These are phyloP conservation scores for Harpagoxenus sublaevis DNA, from an alignment of 2,888 invertebrate species.

Conservation along the genomic window DNA sequence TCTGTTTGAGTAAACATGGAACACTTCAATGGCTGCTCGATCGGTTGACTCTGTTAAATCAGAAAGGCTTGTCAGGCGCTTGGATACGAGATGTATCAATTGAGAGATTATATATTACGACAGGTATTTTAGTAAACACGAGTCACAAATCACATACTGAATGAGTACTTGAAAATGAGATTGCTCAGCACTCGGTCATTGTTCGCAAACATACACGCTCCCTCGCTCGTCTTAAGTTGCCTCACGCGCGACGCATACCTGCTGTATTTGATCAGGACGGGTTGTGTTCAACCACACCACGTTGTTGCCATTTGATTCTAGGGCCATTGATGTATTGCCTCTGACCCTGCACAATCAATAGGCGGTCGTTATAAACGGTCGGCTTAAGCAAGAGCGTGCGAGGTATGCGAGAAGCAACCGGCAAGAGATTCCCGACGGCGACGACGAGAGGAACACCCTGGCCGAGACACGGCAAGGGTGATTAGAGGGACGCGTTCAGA, in stretches of 20 bases:
- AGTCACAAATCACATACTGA: neutral
- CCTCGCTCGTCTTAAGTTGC: conserved; percentile 33
- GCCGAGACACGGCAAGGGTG: conserved; percentile 69
- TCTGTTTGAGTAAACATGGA: conserved; percentile 85
- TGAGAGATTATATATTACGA: neutral
- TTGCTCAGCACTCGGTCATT: conserved; percentile 5
- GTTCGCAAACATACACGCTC: conserved; percentile 27
- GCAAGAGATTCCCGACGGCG: conserved; percentile 49
- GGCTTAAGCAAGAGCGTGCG: conserved; percentile 44
- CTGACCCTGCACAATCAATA: conserved; percentile 81
- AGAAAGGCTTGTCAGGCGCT: conserved; percentile 65
- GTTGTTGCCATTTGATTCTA: conserved; percentile 85
- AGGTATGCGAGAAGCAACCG: conserved; percentile 63
- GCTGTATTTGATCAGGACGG: conserved; percentile 84
- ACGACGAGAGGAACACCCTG: conserved; percentile 56
- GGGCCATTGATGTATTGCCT: conserved; percentile 84
- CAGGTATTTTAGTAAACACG: neutral
- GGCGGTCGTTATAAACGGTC: conserved; percentile 67
- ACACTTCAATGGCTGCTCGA: conserved; percentile 82
- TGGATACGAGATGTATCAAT: neutral
- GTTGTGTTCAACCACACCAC: conserved; percentile 84
- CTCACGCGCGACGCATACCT: conserved; percentile 79
- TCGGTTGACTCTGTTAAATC: conserved; percentile 78
- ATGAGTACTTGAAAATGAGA: neutral
- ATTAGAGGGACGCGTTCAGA: conserved; percentile 31